A percentile compares a stretch with the other conserved stretches of the same genome.
Evolutionary conservation across 1,140 invertebrate species (phyloP).

Genomic region (Chironomus tepperi): DNA sequence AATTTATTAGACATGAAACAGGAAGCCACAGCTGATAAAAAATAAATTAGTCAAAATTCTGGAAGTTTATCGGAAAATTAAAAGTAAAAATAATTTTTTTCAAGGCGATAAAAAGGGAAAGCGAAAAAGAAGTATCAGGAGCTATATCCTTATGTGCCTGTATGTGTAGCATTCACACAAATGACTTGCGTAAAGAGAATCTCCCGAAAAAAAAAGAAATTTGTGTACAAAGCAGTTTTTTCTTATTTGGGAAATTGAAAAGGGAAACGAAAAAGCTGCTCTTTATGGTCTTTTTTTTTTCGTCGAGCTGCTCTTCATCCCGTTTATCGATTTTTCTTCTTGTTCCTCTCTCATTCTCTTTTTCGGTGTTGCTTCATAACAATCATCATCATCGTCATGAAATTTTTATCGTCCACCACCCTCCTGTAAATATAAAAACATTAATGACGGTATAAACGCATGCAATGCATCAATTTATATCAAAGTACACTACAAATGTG

Average conservation of each 20-base stretch:
- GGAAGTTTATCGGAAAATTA: background rate
- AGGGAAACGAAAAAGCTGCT: background rate
- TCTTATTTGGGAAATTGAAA: background rate
- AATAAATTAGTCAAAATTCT: background rate
- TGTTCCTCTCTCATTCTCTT: background rate
- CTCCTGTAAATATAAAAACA: too few species aligned
- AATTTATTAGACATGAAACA: background rate
- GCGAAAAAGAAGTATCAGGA: background rate
- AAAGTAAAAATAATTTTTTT: background rate
- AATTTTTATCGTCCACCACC: background rate
- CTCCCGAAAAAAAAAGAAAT: background rate
- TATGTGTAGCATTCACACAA: background rate
- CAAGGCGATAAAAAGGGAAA: conserved; percentile 1
- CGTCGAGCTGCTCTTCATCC: background rate
- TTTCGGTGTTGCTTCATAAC: background rate
- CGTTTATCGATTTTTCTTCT: conserved; percentile 6
- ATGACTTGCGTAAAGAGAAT: conserved; percentile 12
- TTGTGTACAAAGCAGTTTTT: background rate
- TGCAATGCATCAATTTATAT: too few species aligned
- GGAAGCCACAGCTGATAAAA: background rate
- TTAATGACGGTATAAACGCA: too few species aligned
- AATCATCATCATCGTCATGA: too few species aligned
- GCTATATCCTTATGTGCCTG: background rate
- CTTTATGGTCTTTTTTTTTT: too few species aligned
- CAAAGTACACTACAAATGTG: too few species aligned